A percentile compares a stretch with the other conserved stretches of the same genome.
These are phyloP conservation scores for Ceratosolen fusciceps DNA, from an alignment of 1,140 invertebrate species.

Conservation along the genomic window DNA sequence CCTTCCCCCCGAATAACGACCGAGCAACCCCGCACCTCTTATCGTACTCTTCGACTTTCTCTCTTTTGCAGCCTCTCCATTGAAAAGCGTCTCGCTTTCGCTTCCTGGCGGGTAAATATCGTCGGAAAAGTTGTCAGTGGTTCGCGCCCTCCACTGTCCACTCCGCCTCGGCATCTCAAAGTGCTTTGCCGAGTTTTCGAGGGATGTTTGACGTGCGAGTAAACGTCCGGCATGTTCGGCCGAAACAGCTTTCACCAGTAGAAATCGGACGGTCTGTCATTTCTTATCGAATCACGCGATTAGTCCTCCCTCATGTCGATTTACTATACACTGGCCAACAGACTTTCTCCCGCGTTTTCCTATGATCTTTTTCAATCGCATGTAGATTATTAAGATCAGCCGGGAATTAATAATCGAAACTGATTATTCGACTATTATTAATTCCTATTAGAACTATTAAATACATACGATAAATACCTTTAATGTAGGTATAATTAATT, in stretches of 20 bases:
- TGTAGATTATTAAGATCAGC: too few relatives aligned
- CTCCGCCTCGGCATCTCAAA: conserved; percentile 30
- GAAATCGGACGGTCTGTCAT: conserved; percentile 19
- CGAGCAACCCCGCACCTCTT: conserved; percentile 3
- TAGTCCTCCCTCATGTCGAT: neutral
- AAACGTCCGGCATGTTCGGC: neutral
- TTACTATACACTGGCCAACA: neutral
- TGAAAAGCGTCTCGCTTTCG: conserved; percentile 20
- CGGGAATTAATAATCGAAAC: too few relatives aligned
- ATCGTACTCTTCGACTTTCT: neutral
- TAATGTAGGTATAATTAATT: too few relatives aligned
- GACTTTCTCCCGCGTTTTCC: neutral
- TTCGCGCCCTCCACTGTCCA: neutral
- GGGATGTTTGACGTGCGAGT: neutral
- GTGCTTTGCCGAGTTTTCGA: conserved; percentile 44
- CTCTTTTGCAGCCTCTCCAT: neutral
- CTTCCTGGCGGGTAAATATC: conserved; percentile 58
- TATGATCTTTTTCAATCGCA: conserved; percentile 28
- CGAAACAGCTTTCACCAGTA: neutral
- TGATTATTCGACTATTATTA: too few relatives aligned
- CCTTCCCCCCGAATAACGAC: neutral
- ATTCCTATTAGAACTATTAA: too few relatives aligned
- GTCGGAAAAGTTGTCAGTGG: conserved; percentile 57
- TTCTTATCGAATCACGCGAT: neutral
- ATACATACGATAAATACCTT: too few relatives aligned